Evolutionary conservation across 2,113 vertebrate genomes (phyloP).

Genomic region (Malaclemys terrapin): DNA sequence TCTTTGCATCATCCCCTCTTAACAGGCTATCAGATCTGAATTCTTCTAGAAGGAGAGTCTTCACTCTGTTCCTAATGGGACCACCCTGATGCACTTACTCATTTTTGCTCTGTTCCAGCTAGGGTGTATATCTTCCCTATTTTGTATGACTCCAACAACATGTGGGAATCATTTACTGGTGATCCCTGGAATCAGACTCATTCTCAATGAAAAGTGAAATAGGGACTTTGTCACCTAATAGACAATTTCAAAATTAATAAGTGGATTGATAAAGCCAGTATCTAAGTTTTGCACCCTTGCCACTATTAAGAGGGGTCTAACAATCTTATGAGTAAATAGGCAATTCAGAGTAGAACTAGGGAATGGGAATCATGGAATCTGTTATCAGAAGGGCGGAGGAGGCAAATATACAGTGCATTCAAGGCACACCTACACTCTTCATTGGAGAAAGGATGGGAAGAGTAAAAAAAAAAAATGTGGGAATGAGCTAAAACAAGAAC

Average conservation of each 20-base stretch:
- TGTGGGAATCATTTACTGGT: no score
- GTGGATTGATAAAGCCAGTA: background rate
- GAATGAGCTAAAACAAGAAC: background rate
- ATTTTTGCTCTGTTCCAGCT: background rate
- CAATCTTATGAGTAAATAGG: background rate
- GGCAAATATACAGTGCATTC: background rate
- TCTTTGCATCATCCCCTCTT: background rate
- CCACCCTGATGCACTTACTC: background rate
- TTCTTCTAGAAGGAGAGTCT: background rate
- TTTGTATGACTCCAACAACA: background rate
- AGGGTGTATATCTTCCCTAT: background rate
- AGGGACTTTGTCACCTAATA: background rate
- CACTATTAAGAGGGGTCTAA: background rate
- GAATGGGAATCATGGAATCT: background rate
- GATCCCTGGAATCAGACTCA: fast-evolving
- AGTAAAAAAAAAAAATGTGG: background rate
- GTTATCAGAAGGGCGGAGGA: background rate
- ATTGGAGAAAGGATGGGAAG: background rate
- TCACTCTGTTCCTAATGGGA: background rate
- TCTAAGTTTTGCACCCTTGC: background rate
- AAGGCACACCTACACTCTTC: background rate
- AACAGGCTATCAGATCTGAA: background rate
- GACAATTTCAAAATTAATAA: background rate
- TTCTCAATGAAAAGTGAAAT: background rate
- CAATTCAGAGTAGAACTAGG: background rate